These are phyloP conservation scores for Gandaritis pyraliata DNA, from an alignment of 2,888 invertebrate genomes.

Conservation along the genomic window DNA sequence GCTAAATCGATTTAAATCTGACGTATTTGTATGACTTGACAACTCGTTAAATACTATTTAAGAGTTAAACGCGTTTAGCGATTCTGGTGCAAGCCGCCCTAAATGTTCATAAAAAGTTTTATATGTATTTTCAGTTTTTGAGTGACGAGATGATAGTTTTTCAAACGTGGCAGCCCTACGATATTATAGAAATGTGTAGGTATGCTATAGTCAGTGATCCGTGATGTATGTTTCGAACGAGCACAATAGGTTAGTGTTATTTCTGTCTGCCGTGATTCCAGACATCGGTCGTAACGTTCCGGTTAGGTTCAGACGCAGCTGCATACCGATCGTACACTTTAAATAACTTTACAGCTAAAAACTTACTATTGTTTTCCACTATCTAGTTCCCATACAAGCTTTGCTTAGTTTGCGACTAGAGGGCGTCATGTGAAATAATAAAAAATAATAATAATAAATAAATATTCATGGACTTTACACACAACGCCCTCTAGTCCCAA, in stretches of 20 bases:
- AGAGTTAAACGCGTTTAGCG: too few relatives aligned
- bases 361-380: not conserved
- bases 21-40: too few relatives aligned
- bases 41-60: too few relatives aligned
- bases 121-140: too few relatives aligned
- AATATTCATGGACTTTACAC: too few relatives aligned
- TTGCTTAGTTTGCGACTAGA: too few relatives aligned
- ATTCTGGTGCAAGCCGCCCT: too few relatives aligned
- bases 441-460: too few relatives aligned
- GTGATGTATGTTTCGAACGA: conserved; percentile 59
- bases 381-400: not conserved
- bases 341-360: not conserved
- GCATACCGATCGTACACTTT: conserved; percentile 16
- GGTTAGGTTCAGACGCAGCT: conserved; percentile 22
- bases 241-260: conserved; percentile 78
- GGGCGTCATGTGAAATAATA: too few relatives aligned
- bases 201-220: conserved; percentile 53
- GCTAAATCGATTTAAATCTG: too few relatives aligned
- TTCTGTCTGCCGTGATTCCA: conserved; percentile 68
- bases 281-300: conserved; percentile 44
- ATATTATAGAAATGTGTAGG: conserved; percentile 45
- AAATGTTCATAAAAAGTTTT: too few relatives aligned
- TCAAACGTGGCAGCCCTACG: conserved; percentile 18
- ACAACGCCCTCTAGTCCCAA: too few relatives aligned
- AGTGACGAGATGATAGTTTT: not conserved